phyloP scores from a whole-genome alignment of 2,113 vertebrate species.

The Ornithorhynchus anatinus region DNA sequence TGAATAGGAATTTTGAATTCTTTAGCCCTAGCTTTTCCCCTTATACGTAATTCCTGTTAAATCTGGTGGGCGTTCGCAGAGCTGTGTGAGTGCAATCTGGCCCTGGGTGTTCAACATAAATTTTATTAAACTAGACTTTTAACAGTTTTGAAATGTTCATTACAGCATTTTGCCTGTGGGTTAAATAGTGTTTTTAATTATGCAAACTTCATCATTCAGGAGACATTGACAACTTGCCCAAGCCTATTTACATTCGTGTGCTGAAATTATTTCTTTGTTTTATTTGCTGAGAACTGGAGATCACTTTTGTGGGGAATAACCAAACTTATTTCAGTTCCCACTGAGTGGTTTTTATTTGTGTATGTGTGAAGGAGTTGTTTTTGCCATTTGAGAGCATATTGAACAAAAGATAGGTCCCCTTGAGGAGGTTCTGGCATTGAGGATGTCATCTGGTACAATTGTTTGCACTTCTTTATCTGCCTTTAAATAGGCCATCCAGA shows the following conservation, averaged over 20 bases:
- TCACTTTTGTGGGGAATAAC: neutral
- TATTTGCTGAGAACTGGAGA: neutral
- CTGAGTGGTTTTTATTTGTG: no score
- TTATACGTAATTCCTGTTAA: neutral
- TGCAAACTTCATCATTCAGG: neutral
- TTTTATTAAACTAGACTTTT: neutral
- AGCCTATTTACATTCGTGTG: neutral
- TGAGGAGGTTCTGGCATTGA: neutral
- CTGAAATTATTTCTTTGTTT: neutral
- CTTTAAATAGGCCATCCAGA: neutral
- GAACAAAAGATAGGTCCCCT: neutral
- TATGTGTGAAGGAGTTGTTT: neutral
- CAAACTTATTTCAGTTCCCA: no score
- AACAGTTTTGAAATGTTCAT: neutral
- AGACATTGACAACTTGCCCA: neutral
- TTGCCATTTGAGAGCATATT: neutral
- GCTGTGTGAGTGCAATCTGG: neutral
- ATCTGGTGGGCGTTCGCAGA: neutral
- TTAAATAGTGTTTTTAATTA: neutral
- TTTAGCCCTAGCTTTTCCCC: neutral
- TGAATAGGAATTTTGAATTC: neutral
- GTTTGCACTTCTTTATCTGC: conserved; percentile 34
- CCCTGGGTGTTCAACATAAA: neutral
- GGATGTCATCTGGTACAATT: neutral
- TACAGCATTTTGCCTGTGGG: neutral